Evolutionary conservation across 1,140 invertebrate genomes (phyloP), one percentile per base, ranked within the genome.

Genomic region (Coboldia fuscipes): DNA sequence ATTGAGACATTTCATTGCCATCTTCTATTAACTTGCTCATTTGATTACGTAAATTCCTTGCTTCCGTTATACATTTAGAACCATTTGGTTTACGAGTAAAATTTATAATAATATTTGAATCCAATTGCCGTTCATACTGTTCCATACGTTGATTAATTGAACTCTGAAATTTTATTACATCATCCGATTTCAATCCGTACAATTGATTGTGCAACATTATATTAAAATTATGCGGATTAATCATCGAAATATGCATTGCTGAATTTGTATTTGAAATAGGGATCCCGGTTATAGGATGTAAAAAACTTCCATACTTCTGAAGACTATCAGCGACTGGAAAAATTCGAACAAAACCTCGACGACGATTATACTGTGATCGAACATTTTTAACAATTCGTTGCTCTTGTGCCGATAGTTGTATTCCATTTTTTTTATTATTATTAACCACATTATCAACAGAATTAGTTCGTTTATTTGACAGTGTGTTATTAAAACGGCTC

Each of bases 291-390:
- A 65, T 54, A 10, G 73, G 58, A 61, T 81, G 77, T 66, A 55
- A 30, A 47, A 49, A 54, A 15, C 44, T 42, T 19, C 49, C 45
- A 51, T 82, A 82, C 43, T 75, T 68, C 47, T 72, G 66, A 83
- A 85, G 90, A 3, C 79, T 77, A 47, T 88, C 82, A 22, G 72
- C 64, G 16, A 80, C 76, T 14, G 89, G 90, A 57, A 92, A 94
- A 45, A 96, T 86, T 17, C 88, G 59, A 19, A 90, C 78, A 58
- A 86, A 96, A 33, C 85, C 85, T 13, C 86, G 86, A 20, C 80
- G 62, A 14, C 88, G 61, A 26, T 70, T 65, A 51, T 85, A 82
- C 55, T 96, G 86, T 17, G 82, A 75, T 38, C 72, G 69, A 12
- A 77, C 70, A 32, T 74, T 70, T 10, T 75, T 62, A 18, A 93